These are phyloP conservation scores for Eudemis profundana DNA, from an alignment of 2,888 invertebrate genomes.

Conservation along the genomic window DNA sequence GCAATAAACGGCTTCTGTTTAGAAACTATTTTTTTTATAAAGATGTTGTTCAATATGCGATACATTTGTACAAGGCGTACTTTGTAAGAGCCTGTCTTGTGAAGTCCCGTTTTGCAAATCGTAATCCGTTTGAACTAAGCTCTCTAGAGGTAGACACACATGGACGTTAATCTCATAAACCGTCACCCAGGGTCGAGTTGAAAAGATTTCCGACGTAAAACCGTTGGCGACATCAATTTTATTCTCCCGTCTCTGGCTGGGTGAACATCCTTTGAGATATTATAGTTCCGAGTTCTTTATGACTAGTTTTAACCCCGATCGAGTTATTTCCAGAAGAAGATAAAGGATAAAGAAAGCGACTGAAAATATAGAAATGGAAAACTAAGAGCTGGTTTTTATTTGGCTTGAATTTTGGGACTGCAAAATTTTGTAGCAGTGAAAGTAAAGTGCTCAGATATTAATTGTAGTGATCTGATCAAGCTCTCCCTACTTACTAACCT, in stretches of 20 bases:
- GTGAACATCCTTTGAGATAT: slow-evolving; percentile 19
- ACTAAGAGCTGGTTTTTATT: background rate
- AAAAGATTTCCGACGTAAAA: slow-evolving; percentile 33
- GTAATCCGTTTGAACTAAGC: slow-evolving; percentile 6
- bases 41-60: no score
- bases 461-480: no score
- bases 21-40: no score
- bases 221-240: slow-evolving; percentile 29
- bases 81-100: no score
- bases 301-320: slow-evolving; percentile 13
- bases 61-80: no score
- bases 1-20: no score
- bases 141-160: background rate
- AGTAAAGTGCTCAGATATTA: no score
- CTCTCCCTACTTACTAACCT: no score
- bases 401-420: background rate
- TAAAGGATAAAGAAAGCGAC: slow-evolving; percentile 21
- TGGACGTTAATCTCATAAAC: slow-evolving; percentile 25
- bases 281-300: slow-evolving; percentile 20
- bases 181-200: slow-evolving; percentile 11
- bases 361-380: background rate
- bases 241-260: slow-evolving; percentile 17
- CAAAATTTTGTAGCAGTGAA: background rate
- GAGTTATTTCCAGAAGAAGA: slow-evolving; percentile 30
- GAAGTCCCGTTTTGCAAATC: background rate